phyloP scores from a whole-genome alignment of 2,113 vertebrate genomes.

The Lepus europaeus region DNA sequence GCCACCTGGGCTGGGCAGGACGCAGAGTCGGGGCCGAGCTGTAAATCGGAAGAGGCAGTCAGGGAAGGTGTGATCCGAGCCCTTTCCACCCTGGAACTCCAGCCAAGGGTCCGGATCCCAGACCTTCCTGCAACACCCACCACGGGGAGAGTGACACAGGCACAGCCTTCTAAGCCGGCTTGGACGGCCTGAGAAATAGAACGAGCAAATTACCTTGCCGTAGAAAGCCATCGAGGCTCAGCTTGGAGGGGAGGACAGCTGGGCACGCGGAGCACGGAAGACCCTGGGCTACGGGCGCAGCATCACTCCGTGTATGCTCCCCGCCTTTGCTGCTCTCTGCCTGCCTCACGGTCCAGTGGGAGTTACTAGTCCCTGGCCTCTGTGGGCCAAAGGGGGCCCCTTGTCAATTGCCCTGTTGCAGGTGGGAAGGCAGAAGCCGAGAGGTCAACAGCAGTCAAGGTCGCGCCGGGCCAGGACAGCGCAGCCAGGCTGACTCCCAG shows the following conservation, averaged over 20 bases:
- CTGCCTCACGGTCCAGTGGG: fast-evolving
- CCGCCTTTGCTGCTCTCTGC: neutral
- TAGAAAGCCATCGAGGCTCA: neutral
- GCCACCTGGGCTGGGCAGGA: neutral
- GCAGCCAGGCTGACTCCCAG: neutral
- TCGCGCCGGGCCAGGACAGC: too few relatives aligned
- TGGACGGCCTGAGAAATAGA: neutral
- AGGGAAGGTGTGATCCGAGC: fast-evolving
- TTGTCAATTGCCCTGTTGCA: neutral
- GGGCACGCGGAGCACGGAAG: neutral
- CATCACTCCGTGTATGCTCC: fast-evolving
- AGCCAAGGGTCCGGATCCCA: neutral
- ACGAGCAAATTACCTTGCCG: neutral
- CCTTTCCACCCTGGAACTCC: neutral
- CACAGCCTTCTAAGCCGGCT: neutral
- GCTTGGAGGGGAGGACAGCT: neutral
- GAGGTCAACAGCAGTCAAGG: neutral
- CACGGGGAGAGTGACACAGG: neutral
- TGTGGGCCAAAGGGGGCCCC: fast-evolving
- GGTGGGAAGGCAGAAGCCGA: neutral
- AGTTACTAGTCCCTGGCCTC: fast-evolving
- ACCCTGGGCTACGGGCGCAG: fast-evolving
- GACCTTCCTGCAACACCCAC: neutral
- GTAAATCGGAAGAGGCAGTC: neutral
- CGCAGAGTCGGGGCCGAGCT: fast-evolving